These are phyloP conservation scores for Silurus aristotelis DNA, from an alignment of 2,797 vertebrate genomes.

Conservation along the genomic window DNA sequence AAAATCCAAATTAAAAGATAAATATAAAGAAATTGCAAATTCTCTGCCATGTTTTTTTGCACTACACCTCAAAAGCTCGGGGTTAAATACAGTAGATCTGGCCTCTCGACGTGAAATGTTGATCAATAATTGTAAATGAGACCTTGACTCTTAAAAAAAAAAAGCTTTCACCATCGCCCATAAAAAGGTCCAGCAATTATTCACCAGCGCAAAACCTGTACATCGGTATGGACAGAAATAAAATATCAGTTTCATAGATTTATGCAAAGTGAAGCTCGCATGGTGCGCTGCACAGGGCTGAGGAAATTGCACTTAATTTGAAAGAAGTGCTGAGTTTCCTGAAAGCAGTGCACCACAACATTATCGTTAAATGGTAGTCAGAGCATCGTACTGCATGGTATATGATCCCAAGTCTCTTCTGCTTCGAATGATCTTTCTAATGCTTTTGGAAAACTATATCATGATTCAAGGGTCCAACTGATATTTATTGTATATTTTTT, in stretches of 20 bases:
- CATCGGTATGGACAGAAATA: neutral
- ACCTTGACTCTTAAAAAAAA: conserved; percentile 17
- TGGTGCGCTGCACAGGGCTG: neutral
- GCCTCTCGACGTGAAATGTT: neutral
- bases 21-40: neutral
- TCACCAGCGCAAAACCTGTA: neutral
- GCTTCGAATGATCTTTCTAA: neutral
- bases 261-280: conserved; percentile 7
- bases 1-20: neutral
- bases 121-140: conserved; percentile 26
- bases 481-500: neutral
- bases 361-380: neutral
- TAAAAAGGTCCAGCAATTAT: neutral
- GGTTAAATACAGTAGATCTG: neutral
- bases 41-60: neutral
- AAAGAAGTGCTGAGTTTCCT: neutral
- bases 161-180: neutral
- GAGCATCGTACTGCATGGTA: neutral
- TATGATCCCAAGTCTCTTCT: neutral
- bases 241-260: conserved; percentile 26
- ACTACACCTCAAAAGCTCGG: neutral
- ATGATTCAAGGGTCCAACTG: neutral
- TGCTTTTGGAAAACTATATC: neutral
- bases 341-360: neutral
- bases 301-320: neutral